These are phyloP conservation scores for Acleris laterana DNA, from an alignment of 2,888 invertebrate genomes.

Conservation along the genomic window DNA sequence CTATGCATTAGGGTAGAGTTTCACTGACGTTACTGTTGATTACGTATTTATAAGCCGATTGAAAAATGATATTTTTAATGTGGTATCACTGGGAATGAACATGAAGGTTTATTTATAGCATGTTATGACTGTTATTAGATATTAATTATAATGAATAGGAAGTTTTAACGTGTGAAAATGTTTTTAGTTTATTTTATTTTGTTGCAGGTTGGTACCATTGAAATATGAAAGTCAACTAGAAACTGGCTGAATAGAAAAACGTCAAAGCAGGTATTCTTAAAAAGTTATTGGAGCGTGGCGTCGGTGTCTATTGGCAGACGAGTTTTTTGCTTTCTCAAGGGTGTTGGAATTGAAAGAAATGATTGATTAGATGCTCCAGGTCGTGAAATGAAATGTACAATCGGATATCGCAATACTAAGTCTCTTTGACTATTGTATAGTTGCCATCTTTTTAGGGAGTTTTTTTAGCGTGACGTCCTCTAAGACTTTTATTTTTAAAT, in stretches of 20 bases:
- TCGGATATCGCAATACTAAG: not conserved
- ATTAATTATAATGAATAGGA: slow-evolving; percentile 6
- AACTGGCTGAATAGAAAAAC: slow-evolving; percentile 32
- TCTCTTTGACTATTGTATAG: not conserved
- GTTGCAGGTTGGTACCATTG: slow-evolving; percentile 34
- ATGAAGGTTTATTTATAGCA: slow-evolving; percentile 24
- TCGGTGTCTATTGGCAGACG: slow-evolving; percentile 24
- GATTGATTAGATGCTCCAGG: slow-evolving; percentile 16
- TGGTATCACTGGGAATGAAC: slow-evolving; percentile 19
- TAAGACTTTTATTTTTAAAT: too few species aligned
- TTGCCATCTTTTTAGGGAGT: not conserved
- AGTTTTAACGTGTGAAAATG: slow-evolving; percentile 10
- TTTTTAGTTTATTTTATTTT: slow-evolving; percentile 17
- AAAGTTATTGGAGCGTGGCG: slow-evolving; percentile 31
- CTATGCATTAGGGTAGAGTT: slow-evolving; percentile 41
- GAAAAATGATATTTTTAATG: slow-evolving; percentile 53
- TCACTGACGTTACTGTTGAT: slow-evolving; percentile 57
- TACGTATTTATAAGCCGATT: slow-evolving; percentile 57
- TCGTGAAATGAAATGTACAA: slow-evolving; percentile 10
- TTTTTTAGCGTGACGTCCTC: not conserved
- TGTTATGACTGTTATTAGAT: slow-evolving; percentile 30
- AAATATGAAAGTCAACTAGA: slow-evolving; percentile 28
- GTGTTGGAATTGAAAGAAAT: slow-evolving; percentile 11
- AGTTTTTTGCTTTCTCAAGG: slow-evolving; percentile 17
- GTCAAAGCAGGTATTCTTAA: slow-evolving; percentile 23